Conservation (phyloP, 2,113 vertebrate genomes). For the Hemichromis elongatus region DNA sequence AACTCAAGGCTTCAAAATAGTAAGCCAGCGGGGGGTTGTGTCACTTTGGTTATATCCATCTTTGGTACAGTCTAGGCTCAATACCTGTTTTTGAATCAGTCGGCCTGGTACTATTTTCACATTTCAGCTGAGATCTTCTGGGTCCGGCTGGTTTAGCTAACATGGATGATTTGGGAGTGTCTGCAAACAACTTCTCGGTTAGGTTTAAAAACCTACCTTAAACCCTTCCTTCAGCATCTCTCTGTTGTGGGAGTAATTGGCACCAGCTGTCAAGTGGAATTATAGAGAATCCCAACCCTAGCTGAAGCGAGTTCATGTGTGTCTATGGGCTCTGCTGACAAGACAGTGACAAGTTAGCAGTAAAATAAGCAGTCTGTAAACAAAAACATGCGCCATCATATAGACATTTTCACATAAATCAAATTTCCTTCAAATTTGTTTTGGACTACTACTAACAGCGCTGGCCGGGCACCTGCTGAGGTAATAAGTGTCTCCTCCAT, state of each 20-base stretch:
- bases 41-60: background rate
- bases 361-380: conserved; percentile 1
- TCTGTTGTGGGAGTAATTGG: conserved; percentile 63
- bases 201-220: conserved; percentile 50
- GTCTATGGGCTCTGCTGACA: conserved; percentile 5
- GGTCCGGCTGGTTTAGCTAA: background rate
- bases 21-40: background rate
- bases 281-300: conserved; percentile 18
- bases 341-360: conserved; percentile 12
- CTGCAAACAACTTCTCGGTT: conserved; percentile 17
- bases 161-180: conserved; percentile 44
- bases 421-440: conserved; percentile 15
- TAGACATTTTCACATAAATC: background rate
- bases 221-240: conserved; percentile 46
- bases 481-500: conserved; percentile 51
- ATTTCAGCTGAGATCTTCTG: background rate
- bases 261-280: conserved; percentile 58
- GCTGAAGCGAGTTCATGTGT: background rate
- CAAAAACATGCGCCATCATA: conserved; percentile 13
- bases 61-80: background rate
- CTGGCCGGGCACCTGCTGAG: conserved; percentile 55
- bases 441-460: conserved; percentile 5
- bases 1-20: background rate
- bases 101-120: background rate
- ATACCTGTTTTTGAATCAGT: background rate